Base-by-base conservation (phyloP, 2,888 invertebrate species). In the Drosophila maculinotata region DNA sequence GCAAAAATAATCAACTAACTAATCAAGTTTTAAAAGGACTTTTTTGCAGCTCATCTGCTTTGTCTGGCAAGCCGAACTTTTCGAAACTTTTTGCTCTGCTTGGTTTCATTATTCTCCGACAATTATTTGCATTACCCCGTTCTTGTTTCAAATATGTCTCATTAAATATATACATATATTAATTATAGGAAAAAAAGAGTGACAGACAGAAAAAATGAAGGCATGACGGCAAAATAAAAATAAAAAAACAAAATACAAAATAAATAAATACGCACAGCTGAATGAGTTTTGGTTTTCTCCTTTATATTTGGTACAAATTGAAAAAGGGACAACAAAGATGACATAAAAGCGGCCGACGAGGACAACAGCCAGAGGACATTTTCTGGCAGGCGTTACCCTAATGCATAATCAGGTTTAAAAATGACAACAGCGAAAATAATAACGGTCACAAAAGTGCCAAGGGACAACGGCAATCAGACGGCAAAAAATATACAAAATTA, bases 321-420 rank as follows among this genome's bases (percentile, higher is more conserved):
- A 75, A 82, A 84, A 84, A 76, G 73, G 76, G 56, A 60, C 70
- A 57, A 62, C 44, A 41, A 47, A 64, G 59, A 52, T 42, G 58
- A 48, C 69, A 72, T 72, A 42, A 80, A 84, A 75, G 69, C 70
- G 15, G 47, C 60, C 35, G 63, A 59, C 45, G 30, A 63, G 31
- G 58, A 48, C 39, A 28, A 26, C 36, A 41, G 72, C 56, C 67
- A 28, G 25, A 60, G 73, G 63, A 73, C 63, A 51, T 7, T 65
- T 44, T 57, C 57, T 58, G 41, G 64, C 57, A 44, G 49, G 65
- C 58, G 36, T 64, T 69, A 59, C 58, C 64, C 64, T 59, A 74
- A 74, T 77, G 80, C 69, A 69, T 81, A 81, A 85, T 81, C 81
- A 79, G 79, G 71, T 82, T 82, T 69, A 47, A 69, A 70, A 82